Conservation (phyloP, 2,888 invertebrate species). For the Erpobdella octoculata region DNA sequence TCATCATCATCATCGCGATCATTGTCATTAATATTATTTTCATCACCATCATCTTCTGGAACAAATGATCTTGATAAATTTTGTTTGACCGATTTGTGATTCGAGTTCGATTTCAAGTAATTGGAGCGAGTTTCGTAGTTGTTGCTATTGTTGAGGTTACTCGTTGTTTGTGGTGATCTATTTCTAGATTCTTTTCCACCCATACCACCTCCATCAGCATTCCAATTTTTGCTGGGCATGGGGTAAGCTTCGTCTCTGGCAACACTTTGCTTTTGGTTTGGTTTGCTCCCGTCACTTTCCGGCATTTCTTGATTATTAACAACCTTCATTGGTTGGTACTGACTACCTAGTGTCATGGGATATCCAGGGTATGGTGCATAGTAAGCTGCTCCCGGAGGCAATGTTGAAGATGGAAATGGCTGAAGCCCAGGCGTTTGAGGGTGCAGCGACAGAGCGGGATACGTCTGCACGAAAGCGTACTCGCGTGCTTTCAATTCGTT, state of each 20-base stretch:
- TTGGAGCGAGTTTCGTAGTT: not conserved
- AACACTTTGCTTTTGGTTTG: not conserved
- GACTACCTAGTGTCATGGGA: too few species aligned
- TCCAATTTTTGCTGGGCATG: too few species aligned
- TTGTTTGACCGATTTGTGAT: not conserved
- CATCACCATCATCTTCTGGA: not conserved
- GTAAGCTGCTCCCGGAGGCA: too few species aligned
- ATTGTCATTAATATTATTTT: too few species aligned
- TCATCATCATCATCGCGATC: too few species aligned
- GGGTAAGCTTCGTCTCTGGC: too few species aligned
- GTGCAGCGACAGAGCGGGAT: not conserved
- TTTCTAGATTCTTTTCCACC: too few species aligned
- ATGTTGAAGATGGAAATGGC: too few species aligned
- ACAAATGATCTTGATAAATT: not conserved
- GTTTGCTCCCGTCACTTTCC: not conserved
- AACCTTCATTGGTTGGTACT: too few species aligned
- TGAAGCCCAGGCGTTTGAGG: not conserved
- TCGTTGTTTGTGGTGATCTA: not conserved
- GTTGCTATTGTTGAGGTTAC: not conserved
- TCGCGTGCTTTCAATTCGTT: slow-evolving; percentile 18
- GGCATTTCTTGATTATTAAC: not conserved
- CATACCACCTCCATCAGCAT: too few species aligned
- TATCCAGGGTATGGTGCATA: too few species aligned
- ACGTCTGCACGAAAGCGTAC: slow-evolving; percentile 13
- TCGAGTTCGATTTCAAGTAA: not conserved